A percentile compares a stretch with the other conserved stretches of the same genome.
Conservation (phyloP, 2,797 vertebrate genomes). For the Phyllotis vaccarum region DNA sequence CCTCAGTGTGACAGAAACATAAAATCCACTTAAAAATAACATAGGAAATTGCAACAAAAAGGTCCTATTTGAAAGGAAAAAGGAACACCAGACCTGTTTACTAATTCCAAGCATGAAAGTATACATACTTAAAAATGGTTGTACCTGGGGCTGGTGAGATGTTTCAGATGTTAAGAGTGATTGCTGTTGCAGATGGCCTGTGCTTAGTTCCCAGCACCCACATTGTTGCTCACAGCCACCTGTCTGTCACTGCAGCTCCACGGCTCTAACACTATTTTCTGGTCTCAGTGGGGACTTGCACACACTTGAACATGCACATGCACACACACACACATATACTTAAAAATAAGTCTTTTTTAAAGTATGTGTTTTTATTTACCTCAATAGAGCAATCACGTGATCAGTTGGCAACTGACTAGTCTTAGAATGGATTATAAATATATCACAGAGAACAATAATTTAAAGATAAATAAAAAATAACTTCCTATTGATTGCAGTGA, state of each 20-base stretch:
- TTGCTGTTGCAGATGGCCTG: not conserved
- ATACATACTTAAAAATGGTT: not conserved
- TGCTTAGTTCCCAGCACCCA: not conserved
- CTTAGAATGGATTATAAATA: not conserved
- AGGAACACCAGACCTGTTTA: not conserved
- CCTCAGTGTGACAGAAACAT: not conserved
- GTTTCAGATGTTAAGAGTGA: not conserved
- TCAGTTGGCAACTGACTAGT: not conserved
- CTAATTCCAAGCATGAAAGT: conserved; percentile 15
- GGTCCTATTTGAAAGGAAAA: not conserved
- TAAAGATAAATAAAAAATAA: not conserved
- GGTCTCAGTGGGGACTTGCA: too few relatives aligned
- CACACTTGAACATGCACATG: not conserved
- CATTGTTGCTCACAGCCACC: too few relatives aligned
- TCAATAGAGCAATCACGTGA: not conserved
- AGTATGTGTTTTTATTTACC: not conserved
- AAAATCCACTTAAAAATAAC: not conserved
- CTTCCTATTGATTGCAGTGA: not conserved
- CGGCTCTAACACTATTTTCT: too few relatives aligned
- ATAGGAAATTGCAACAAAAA: not conserved
- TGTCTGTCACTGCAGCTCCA: too few relatives aligned
- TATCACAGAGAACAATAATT: not conserved
- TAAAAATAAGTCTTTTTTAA: not conserved
- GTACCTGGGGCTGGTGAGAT: not conserved
- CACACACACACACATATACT: not conserved